Conservation (phyloP, 2,113 vertebrate genomes). For the Ptyas mucosa region DNA sequence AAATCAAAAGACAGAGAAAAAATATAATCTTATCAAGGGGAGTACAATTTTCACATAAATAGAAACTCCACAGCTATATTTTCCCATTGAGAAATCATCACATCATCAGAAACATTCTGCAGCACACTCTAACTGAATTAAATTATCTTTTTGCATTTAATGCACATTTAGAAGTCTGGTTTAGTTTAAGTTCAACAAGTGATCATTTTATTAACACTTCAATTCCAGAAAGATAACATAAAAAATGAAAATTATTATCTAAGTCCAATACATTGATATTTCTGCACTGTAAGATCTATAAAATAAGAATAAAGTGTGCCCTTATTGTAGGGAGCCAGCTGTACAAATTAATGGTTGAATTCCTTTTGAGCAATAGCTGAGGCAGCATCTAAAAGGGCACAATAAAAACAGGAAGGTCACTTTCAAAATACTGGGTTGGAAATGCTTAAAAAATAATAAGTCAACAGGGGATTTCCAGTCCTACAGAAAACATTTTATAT, state of each 20-base stretch:
- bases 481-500: slow-evolving; percentile 39
- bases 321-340: slow-evolving; percentile 62
- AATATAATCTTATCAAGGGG: background rate
- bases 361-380: slow-evolving; percentile 52
- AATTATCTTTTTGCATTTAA: background rate
- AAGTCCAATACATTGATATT: slow-evolving; percentile 67
- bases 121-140: slow-evolving; percentile 21
- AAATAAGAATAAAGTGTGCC: slow-evolving; percentile 65
- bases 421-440: slow-evolving; percentile 43
- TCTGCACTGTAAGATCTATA: slow-evolving; percentile 66
- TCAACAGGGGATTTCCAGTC: slow-evolving; percentile 34
- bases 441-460: slow-evolving; percentile 32
- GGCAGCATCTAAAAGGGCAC: slow-evolving; percentile 52
- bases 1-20: background rate
- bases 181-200: slow-evolving; percentile 65
- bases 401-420: slow-evolving; percentile 48
- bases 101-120: slow-evolving; percentile 39
- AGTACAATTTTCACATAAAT: background rate
- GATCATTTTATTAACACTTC: slow-evolving; percentile 70
- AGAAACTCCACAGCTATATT: background rate
- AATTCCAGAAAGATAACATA: slow-evolving; percentile 71
- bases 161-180: slow-evolving; percentile 61
- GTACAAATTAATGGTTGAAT: slow-evolving; percentile 63
- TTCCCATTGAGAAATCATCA: background rate
- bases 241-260: slow-evolving; percentile 72